phyloP scores from a whole-genome alignment of 2,888 invertebrate genomes.

The Chesias legatella region DNA sequence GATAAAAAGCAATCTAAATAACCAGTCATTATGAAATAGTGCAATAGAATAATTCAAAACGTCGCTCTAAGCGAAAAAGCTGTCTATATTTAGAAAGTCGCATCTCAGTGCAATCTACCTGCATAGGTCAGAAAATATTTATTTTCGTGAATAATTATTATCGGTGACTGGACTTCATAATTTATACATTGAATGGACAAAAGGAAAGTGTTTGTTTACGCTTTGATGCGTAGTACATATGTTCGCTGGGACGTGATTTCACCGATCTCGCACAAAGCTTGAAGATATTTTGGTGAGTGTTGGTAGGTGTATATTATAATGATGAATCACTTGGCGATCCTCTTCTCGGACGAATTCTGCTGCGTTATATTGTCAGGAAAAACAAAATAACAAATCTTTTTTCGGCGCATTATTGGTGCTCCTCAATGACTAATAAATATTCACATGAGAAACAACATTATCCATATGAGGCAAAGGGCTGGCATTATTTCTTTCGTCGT shows the following conservation, averaged over 20 bases:
- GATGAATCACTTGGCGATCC: conserved; percentile 62
- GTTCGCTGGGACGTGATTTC: conserved; percentile 49
- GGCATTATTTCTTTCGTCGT: too few relatives aligned
- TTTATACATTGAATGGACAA: conserved; percentile 55
- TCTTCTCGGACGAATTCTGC: conserved; percentile 23
- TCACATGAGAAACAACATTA: conserved; percentile 3
- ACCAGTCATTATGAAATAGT: conserved; percentile 60
- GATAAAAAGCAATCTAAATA: conserved; percentile 53
- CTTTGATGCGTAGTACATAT: conserved; percentile 56
- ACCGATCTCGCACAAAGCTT: conserved; percentile 44
- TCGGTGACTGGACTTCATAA: conserved; percentile 55
- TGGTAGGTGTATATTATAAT: conserved; percentile 48
- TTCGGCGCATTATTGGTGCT: conserved; percentile 11
- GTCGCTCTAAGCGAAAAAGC: conserved; percentile 46
- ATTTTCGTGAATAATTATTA: conserved; percentile 69
- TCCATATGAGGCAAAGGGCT: too few relatives aligned
- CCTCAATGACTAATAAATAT: conserved; percentile 21
- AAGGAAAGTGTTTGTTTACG: conserved; percentile 50
- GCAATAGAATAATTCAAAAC: conserved; percentile 59
- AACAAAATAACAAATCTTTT: conserved; percentile 15
- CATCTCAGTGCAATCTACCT: conserved; percentile 75
- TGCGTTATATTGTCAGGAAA: conserved; percentile 20
- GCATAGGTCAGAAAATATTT: conserved; percentile 62
- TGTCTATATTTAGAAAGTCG: conserved; percentile 46
- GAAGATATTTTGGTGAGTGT: conserved; percentile 66